Conservation (phyloP, 2,113 vertebrate species). For the Illadopsis cleaveri region DNA sequence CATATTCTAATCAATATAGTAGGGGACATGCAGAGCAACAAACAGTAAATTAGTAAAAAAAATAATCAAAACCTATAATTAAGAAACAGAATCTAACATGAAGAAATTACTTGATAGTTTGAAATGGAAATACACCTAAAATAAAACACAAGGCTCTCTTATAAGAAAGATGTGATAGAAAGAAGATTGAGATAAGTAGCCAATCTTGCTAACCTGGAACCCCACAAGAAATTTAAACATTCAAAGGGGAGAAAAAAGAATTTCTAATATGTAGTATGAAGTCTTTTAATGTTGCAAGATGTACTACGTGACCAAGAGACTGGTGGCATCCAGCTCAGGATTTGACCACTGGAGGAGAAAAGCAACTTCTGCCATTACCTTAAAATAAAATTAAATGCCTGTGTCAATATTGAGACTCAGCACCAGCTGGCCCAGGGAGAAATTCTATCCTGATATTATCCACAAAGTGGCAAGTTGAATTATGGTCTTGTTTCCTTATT, state of each 20-base stretch:
- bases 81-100: not conserved
- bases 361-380: not conserved
- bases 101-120: not conserved
- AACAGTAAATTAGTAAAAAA: not conserved
- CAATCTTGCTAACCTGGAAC: not conserved
- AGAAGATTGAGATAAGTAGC: not conserved
- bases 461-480: not conserved
- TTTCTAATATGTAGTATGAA: not conserved
- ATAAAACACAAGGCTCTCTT: not conserved
- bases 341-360: not conserved
- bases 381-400: not conserved
- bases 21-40: not conserved
- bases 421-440: not conserved
- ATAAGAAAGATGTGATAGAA: not conserved
- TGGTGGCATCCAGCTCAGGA: not conserved
- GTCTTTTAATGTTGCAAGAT: not conserved
- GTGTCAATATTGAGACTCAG: not conserved
- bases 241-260: not conserved
- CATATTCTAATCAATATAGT: not conserved
- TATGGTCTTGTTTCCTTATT: not conserved
- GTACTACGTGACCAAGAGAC: not conserved
- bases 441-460: constrained; percentile 5
- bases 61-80: not conserved
- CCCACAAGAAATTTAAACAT: not conserved
- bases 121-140: not conserved